phyloP scores from a whole-genome alignment of 2,797 vertebrate species.

The Tauraco hartlaubi region DNA sequence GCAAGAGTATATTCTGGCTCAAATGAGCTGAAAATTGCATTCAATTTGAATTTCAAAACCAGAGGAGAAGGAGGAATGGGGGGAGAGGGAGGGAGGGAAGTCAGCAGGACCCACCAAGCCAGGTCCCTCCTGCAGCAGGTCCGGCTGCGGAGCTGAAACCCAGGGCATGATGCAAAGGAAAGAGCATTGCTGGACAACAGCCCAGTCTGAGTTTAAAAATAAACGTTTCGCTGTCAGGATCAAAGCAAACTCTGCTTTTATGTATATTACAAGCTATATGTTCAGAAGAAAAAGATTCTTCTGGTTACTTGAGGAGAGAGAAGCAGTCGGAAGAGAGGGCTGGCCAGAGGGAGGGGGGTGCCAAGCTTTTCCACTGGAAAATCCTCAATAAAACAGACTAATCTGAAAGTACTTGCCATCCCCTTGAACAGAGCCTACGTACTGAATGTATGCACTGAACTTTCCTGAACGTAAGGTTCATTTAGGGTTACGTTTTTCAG shows the following conservation, averaged over 20 bases:
- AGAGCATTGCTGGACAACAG: constrained; percentile 80
- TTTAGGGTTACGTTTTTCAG: constrained; percentile 22
- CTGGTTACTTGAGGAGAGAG: constrained; percentile 57
- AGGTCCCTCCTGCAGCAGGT: constrained; percentile 61
- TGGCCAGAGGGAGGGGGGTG: not conserved
- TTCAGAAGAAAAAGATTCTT: constrained; percentile 69
- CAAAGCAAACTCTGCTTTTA: constrained; percentile 82
- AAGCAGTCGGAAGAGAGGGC: not conserved
- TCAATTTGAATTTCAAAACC: constrained; percentile 90
- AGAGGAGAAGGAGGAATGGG: constrained; percentile 43
- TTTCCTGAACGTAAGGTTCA: not conserved
- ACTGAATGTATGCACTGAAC: not conserved
- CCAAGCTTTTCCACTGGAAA: constrained; percentile 26
- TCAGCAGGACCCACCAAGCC: constrained; percentile 61
- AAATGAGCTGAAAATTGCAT: constrained; percentile 90
- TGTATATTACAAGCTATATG: constrained; percentile 73
- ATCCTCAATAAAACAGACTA: constrained; percentile 12
- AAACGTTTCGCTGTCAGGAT: constrained; percentile 82
- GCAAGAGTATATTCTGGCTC: constrained; percentile 88
- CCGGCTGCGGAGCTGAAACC: constrained; percentile 65
- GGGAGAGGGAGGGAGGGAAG: constrained; percentile 3
- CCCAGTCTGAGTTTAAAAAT: constrained; percentile 83
- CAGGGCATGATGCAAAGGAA: constrained; percentile 66
- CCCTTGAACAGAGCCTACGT: not conserved
- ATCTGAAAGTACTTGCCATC: constrained; percentile 23